phyloP scores from a whole-genome alignment of 2,113 vertebrate species.

The Enhydra lutris region DNA sequence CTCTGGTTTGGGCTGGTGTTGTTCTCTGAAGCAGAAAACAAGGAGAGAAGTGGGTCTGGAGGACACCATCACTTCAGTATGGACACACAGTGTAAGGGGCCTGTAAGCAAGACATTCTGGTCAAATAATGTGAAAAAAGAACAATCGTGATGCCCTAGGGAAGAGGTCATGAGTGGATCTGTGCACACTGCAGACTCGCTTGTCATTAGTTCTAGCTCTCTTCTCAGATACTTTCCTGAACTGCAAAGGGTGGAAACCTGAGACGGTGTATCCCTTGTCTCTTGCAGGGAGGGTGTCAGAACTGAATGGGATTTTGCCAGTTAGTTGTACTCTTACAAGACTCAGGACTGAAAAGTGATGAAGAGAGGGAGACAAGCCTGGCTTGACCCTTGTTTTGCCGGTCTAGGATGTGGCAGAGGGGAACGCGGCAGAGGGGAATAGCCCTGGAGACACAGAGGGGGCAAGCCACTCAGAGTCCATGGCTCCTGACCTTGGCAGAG shows the following conservation, averaged over 20 bases:
- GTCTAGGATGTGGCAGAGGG: not conserved
- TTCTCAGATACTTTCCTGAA: not conserved
- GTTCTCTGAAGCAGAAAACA: not conserved
- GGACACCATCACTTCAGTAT: not conserved
- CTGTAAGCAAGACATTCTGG: not conserved
- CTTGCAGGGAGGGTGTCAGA: not conserved
- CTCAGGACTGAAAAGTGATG: not conserved
- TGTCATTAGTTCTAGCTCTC: not conserved
- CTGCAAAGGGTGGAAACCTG: not conserved
- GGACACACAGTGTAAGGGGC: not conserved
- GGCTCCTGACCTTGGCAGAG: not conserved
- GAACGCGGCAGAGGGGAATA: rapidly evolving
- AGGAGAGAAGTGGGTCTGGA: not conserved
- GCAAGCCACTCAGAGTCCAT: not conserved
- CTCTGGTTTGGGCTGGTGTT: not conserved
- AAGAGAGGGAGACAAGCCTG: not conserved
- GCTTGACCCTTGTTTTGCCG: not conserved
- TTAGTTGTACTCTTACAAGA: not conserved
- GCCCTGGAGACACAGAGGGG: not conserved
- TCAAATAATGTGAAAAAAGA: not conserved
- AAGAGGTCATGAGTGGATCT: rapidly evolving
- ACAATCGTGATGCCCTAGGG: not conserved
- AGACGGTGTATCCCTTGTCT: not conserved
- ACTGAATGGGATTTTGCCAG: not conserved
- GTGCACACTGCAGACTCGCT: not conserved